Conservation (phyloP, 1,140 invertebrate species). For the Cecropterus lyciades region DNA sequence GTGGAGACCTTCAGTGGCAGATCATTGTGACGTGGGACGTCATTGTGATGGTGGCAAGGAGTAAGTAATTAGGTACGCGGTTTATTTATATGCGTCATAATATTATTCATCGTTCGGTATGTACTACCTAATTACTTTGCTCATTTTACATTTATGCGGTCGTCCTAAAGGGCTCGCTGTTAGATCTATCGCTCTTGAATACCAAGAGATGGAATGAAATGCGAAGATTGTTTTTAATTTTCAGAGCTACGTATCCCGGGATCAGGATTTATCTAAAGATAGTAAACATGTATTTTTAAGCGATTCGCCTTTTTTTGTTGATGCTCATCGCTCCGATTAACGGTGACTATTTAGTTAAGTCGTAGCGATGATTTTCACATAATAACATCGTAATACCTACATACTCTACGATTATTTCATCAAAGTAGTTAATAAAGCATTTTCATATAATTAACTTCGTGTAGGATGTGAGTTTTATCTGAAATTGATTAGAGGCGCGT, state of each 20-base stretch:
- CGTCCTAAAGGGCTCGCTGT: slow-evolving; percentile 20
- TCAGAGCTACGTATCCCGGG: slow-evolving; percentile 20
- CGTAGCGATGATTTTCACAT: neutral
- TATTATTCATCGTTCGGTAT: slow-evolving; percentile 48
- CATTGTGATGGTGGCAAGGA: slow-evolving; percentile 56
- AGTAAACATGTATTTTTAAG: slow-evolving; percentile 22
- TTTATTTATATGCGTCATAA: slow-evolving; percentile 57
- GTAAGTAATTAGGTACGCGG: slow-evolving; percentile 80
- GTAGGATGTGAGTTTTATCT: too few species aligned
- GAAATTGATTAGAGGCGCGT: too few species aligned
- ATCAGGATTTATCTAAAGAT: slow-evolving; percentile 12
- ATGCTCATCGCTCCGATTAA: slow-evolving; percentile 11
- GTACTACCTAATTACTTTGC: slow-evolving; percentile 33
- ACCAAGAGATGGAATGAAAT: slow-evolving; percentile 10
- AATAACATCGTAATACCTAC: neutral
- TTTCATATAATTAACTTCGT: too few species aligned
- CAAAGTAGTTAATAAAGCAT: too few species aligned
- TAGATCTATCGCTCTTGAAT: slow-evolving; percentile 17
- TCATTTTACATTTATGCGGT: slow-evolving; percentile 5
- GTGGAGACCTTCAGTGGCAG: slow-evolving; percentile 39
- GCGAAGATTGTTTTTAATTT: slow-evolving; percentile 22
- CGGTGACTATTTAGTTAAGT: neutral
- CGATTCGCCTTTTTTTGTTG: slow-evolving; percentile 12
- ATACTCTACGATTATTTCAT: too few species aligned
- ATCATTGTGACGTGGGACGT: slow-evolving; percentile 60